phyloP scores from a whole-genome alignment of 2,888 invertebrate species.

The Drosophila histrio region DNA sequence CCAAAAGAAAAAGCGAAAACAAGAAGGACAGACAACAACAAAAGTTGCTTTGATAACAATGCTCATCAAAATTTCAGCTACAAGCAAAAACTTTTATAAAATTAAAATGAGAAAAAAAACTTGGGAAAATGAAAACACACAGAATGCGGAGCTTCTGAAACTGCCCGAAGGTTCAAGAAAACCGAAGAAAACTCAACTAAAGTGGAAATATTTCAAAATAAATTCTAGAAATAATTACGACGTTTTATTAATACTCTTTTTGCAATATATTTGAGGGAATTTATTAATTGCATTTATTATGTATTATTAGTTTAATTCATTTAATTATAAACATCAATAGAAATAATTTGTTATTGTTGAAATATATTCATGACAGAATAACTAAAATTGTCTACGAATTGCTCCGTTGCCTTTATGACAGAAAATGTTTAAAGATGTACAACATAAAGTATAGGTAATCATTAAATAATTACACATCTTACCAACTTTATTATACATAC shows the following conservation, averaged over 20 bases:
- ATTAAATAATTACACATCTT: too few species aligned
- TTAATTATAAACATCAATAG: too few species aligned
- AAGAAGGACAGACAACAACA: constrained; percentile 30
- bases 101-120: constrained; percentile 35
- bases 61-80: constrained; percentile 73
- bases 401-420: too few species aligned
- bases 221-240: not conserved
- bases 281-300: too few species aligned
- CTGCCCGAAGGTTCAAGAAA: not conserved
- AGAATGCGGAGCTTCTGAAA: constrained; percentile 12
- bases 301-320: too few species aligned
- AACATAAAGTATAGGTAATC: too few species aligned
- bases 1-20: not conserved
- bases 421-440: too few species aligned
- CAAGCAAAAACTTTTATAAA: constrained; percentile 76
- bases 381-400: too few species aligned
- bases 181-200: constrained; percentile 2
- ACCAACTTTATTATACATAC: too few species aligned
- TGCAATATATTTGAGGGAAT: not conserved
- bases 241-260: not conserved
- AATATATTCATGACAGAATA: too few species aligned
- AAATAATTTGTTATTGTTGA: too few species aligned
- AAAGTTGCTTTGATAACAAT: constrained; percentile 64
- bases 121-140: constrained; percentile 46
- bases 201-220: constrained; percentile 11